Evolutionary conservation across 2,113 vertebrate genomes (phyloP).

Genomic region (Capricornis sumatraensis): DNA sequence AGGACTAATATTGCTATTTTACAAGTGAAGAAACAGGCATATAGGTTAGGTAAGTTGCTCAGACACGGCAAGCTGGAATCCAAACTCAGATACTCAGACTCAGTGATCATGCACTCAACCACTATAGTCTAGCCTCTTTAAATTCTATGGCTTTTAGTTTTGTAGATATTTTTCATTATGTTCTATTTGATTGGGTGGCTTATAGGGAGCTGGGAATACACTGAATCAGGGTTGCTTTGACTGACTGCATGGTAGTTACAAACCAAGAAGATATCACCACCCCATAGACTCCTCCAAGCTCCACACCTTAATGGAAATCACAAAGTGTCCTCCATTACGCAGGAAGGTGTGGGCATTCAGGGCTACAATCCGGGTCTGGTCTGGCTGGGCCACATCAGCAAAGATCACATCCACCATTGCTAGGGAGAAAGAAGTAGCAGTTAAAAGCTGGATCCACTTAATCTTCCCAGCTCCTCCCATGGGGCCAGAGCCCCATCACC

Average conservation of each 20-base stretch:
- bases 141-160: neutral
- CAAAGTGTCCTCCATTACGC: constrained; percentile 93
- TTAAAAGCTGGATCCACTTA: neutral
- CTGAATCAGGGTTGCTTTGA: neutral
- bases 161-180: neutral
- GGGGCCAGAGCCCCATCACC: neutral
- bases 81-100: neutral
- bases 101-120: neutral
- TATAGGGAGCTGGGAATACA: neutral
- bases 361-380: constrained; percentile 94
- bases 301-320: constrained; percentile 94
- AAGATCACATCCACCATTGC: constrained; percentile 98
- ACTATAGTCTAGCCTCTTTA: neutral
- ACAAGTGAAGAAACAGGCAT: neutral
- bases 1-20: neutral
- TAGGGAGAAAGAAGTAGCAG: constrained; percentile 53
- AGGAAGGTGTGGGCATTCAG: constrained; percentile 95
- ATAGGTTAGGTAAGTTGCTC: neutral
- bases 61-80: neutral
- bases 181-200: neutral
- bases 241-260: neutral
- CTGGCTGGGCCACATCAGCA: constrained; percentile 94
- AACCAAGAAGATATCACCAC: neutral
- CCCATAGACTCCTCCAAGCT: neutral
- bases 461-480: neutral